A percentile compares a stretch with the other conserved stretches of the same genome.
These are phyloP conservation scores for Apostichopus japonicus DNA, from an alignment of 35 echinoderm and acorn worm species.

Conservation along the genomic window DNA sequence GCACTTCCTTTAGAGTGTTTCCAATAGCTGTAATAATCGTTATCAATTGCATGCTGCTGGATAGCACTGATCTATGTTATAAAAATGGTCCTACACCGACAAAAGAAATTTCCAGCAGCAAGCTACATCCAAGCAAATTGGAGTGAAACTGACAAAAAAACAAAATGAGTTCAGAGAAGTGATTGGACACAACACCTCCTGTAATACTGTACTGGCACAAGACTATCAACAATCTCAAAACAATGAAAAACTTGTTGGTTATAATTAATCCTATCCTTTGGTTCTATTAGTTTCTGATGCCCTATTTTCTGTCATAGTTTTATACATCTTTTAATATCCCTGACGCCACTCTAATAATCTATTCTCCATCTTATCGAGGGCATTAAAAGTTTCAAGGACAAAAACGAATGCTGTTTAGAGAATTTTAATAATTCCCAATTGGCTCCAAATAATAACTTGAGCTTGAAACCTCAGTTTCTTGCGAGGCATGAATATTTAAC, in stretches of 20 bases:
- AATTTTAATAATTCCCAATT: background rate
- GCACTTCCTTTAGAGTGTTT: background rate
- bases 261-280: background rate
- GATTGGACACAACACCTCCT: too few species aligned
- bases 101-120: too few species aligned
- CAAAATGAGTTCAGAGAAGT: too few species aligned
- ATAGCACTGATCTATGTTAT: too few species aligned
- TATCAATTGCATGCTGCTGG: too few species aligned
- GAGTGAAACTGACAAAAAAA: too few species aligned
- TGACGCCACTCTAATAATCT: background rate
- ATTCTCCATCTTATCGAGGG: background rate
- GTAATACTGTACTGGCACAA: too few species aligned
- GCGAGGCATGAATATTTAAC: background rate
- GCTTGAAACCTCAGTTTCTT: background rate
- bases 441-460: background rate
- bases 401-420: background rate
- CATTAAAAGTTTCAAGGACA: background rate
- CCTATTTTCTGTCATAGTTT: background rate
- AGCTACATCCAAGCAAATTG: too few species aligned
- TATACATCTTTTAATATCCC: background rate
- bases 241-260: too few species aligned
- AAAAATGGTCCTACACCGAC: too few species aligned
- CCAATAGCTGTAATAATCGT: too few species aligned
- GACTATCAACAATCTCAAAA: too few species aligned
- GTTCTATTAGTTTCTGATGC: background rate